Evolutionary conservation across 2,888 invertebrate genomes (phyloP), one percentile per base, ranked within the genome.

Genomic region (Sesia apiformis): DNA sequence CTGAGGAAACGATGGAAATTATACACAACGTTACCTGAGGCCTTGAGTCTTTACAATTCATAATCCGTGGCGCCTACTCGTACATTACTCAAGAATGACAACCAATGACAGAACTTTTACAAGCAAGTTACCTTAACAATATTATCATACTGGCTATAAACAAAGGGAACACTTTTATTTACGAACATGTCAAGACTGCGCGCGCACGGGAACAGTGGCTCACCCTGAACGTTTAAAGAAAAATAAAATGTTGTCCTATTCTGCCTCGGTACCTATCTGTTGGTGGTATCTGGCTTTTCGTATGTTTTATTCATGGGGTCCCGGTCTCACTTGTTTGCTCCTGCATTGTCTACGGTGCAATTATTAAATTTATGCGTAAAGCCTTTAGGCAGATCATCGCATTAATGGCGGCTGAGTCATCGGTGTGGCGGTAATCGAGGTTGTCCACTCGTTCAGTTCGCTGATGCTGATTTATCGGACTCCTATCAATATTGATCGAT

Each of bases 281-380:
- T 68, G 69, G 65, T 69, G 67, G 68, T 71, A 77, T 78, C 72
- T 65, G 60, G 64, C 64, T 80, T 79, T 81, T 77, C 74, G 74
- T 69, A 81, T 85, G 81, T 73, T 74, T 88, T 82, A 88, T 88
- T 84, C 84, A 88, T 83, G 67, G 64, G 66, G 66, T 70, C 56
- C 70, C 72, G 70, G 74, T 71, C 78, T 80, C 76, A 82, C 78
- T 81, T 84, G 81, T 50, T 50, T 84, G 81, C 38, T 50, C 76
- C 76, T 75, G 76, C 74, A 85, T 85, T 85, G 85, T 86, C 84
- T 85, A 84, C 81, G 78, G 5, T 50, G 39, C 80, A 87, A 86
- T 87, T 84, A 86, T 77, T 72, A 81, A 76, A 84, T 84, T 81
- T 86, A 85, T 87, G 78, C 78, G 75, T 76, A 66, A 75, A 75